Conservation (phyloP, 2,888 invertebrate genomes). For the Camptogramma bilineatum region DNA sequence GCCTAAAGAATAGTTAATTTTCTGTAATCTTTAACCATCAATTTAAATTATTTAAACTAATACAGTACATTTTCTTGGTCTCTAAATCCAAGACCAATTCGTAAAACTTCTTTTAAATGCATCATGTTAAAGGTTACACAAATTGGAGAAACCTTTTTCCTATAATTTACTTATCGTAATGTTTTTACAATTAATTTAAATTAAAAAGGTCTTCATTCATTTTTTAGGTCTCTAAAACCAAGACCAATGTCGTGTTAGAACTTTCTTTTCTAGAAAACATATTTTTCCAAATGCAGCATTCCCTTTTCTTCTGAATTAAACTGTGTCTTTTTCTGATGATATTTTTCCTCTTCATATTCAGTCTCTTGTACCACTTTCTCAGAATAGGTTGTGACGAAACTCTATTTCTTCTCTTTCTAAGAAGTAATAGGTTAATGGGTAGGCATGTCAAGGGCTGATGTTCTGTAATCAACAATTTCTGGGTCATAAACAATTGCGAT, state of each 20-base stretch:
- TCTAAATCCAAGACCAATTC: no score
- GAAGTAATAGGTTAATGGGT: neutral
- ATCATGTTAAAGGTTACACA: no score
- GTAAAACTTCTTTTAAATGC: no score
- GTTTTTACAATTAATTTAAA: no score
- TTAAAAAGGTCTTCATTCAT: no score
- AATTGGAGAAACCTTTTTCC: no score
- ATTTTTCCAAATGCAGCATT: neutral
- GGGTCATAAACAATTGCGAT: slow-evolving; percentile 25
- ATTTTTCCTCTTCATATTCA: neutral
- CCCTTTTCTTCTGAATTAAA: neutral
- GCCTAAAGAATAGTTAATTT: no score
- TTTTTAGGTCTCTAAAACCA: no score
- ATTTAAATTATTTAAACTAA: no score
- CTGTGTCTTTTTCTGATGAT: neutral
- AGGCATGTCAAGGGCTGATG: slow-evolving; percentile 32
- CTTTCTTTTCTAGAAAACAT: neutral
- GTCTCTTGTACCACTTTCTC: neutral
- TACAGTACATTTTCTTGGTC: no score
- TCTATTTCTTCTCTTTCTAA: slow-evolving; percentile 18
- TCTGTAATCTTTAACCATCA: no score
- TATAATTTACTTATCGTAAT: no score
- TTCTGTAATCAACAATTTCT: slow-evolving; percentile 17
- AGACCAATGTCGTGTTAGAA: neutral
- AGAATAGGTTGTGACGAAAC: neutral